Base-by-base conservation (phyloP, 64 coral and sea anemone genomes). In the Actinia tenebrosa region DNA sequence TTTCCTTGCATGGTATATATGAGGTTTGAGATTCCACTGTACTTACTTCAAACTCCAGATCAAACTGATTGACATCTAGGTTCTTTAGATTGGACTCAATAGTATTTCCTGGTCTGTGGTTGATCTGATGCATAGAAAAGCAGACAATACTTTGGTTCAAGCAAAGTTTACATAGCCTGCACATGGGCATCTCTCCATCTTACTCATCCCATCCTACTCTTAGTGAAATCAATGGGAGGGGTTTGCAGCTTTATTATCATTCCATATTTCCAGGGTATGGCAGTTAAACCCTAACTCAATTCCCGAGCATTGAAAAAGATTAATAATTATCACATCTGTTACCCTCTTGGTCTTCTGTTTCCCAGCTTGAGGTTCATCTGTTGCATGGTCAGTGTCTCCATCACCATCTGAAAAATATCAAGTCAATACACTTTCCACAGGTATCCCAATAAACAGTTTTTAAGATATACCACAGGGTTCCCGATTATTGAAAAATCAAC, bases 1-100 rank as follows among this genome's bases (percentile, higher is more conserved):
- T 37, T 37, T 37, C 30, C 30, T 37, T 37, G 30, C 30, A 14
- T 58, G 56, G 7, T 58, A 6, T 11, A 6, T 11, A 14, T 7
- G 56, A 58, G 15, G 15, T 14, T 16, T 13, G 1, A 58, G 56
- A 58, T 13, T 58, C 1, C 0, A 58, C 56, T 10, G 56, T 30
- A 75, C 93, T 92, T 84, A 94, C 96, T 88, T 99, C 97, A 95
- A 99, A 99, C 46, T 90, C 90, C 45, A 93, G 87, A 68, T 99
- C 93, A 87, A 99, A 99, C 78, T 99, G 93, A 43, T 95, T 92
- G 23, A 95, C 90, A 79, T 95, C 90, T 27, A 99, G 64, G 83
- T 85, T 93, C 25, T 95, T 92, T 3, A 93, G 50, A 85, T 99
- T 99, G 84, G 91, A 89, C 53, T 95, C 88, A 58, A 99, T 99